phyloP scores from a whole-genome alignment of 2,888 invertebrate genomes.

The Serripes groenlandicus region DNA sequence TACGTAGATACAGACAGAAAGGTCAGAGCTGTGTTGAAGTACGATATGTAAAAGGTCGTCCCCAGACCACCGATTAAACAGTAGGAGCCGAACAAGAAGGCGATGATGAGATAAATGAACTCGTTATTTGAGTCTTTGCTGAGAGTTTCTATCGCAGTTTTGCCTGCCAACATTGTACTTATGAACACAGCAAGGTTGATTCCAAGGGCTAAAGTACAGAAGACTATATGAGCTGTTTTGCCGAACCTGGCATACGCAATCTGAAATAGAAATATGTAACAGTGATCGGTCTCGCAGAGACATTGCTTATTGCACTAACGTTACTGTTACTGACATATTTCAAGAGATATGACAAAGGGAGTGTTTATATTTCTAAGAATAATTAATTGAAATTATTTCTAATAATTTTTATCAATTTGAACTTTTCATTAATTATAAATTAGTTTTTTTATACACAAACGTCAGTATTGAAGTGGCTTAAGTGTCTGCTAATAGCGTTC shows the following conservation, averaged over 20 bases:
- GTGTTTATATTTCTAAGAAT: too few relatives aligned
- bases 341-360: too few relatives aligned
- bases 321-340: too few relatives aligned
- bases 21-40: slow-evolving; percentile 80
- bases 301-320: too few relatives aligned
- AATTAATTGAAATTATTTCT: too few relatives aligned
- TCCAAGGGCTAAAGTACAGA: slow-evolving; percentile 77
- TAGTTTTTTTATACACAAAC: too few relatives aligned
- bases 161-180: slow-evolving; percentile 74
- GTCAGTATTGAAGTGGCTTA: too few relatives aligned
- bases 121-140: slow-evolving; percentile 77
- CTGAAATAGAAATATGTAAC: too few relatives aligned
- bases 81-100: slow-evolving; percentile 79
- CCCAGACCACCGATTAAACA: slow-evolving; percentile 80
- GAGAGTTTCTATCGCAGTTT: slow-evolving; percentile 73
- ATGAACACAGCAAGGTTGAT: slow-evolving; percentile 77
- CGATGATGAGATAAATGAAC: slow-evolving; percentile 69
- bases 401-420: too few relatives aligned
- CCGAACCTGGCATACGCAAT: slow-evolving; percentile 81
- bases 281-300: too few relatives aligned
- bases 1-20: slow-evolving; percentile 76
- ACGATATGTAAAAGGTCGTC: slow-evolving; percentile 84
- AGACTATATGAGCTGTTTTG: slow-evolving; percentile 75
- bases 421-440: too few relatives aligned
- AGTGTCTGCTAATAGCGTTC: too few relatives aligned